Evolutionary conservation across 2,797 vertebrate genomes (phyloP).

Genomic region (Halcyon chelicuti): DNA sequence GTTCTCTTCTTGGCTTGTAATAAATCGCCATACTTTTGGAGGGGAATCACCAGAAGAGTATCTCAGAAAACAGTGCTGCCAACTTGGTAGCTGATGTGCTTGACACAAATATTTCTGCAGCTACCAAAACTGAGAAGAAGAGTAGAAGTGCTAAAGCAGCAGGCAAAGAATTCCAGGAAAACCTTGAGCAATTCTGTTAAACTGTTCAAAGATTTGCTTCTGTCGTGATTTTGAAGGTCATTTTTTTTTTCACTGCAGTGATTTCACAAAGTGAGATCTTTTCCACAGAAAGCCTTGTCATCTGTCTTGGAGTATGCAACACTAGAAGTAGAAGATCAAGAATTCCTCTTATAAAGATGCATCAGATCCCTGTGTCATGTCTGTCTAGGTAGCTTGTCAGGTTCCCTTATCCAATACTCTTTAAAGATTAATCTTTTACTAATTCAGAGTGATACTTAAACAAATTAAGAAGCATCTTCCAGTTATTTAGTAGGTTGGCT

Average conservation of each 20-base stretch:
- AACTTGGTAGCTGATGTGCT: background rate
- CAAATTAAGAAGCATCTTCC: background rate
- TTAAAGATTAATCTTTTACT: background rate
- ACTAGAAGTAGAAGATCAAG: background rate
- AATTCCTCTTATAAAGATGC: background rate
- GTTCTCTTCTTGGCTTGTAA: background rate
- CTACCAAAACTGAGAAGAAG: background rate
- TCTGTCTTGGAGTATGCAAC: rapidly evolving
- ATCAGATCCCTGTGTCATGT: background rate
- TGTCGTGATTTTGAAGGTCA: background rate
- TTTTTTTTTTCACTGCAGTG: background rate
- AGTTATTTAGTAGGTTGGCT: background rate
- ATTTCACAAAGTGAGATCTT: background rate
- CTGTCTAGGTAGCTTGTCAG: background rate
- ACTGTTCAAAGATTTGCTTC: background rate
- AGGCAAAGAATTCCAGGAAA: background rate
- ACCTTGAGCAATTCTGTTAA: background rate
- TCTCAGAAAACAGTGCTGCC: background rate
- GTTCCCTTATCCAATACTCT: background rate
- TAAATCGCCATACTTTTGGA: background rate
- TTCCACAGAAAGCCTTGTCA: background rate
- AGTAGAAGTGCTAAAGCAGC: background rate
- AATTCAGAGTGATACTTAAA: background rate
- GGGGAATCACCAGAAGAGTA: background rate
- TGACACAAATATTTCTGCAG: background rate